Evolutionary conservation across 2,888 invertebrate genomes (phyloP), one percentile per base, ranked within the genome.

Genomic region (Hermaeophaga mercurialis): DNA sequence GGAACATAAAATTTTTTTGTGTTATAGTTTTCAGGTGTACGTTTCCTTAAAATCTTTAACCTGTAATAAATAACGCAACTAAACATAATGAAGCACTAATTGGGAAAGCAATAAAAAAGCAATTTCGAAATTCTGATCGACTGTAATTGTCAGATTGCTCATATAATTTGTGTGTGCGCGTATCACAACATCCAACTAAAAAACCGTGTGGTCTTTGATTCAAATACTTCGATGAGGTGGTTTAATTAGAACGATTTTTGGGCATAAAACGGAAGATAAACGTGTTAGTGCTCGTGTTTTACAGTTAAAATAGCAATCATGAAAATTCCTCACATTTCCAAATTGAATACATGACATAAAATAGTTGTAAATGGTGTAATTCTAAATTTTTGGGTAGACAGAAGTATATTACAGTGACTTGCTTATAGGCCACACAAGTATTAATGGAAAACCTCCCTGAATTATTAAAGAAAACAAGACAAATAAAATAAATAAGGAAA

Each of bases 31-130:
- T 22, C 6, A 22, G 6, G 6, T 22, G 3, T 22, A 22, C 3
- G 22, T 22, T 22, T 22, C 22, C 22, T 22, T 6, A n/a, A n/a
- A n/a, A n/a, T n/a, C n/a, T n/a, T n/a, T n/a, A n/a, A n/a, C n/a
- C n/a, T n/a, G n/a, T n/a, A n/a, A 6, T 22, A 14, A 34, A 15
- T 11, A 7, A 7, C 6, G 7, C 4, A 15, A 18, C 39, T n/a
- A 3, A 19, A 39, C 39, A 18, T 39, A 8, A 39, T 47, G 46
- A 44, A 41, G 38, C 19, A 9, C 58, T 49, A 58, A 58, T 58
- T 58, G 26, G 58, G 11, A 38, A 38, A 49, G 49, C 49, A 50
- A 58, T 58, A 58, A 58, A 58, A 54, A 22, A 26, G 36, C 44
- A 45, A 48, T 44, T 49, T 41, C 24, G 34, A 12, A 47, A 45